Base-by-base conservation (phyloP, 2,888 invertebrate genomes). In the Rhopalosiphum nymphaeae region DNA sequence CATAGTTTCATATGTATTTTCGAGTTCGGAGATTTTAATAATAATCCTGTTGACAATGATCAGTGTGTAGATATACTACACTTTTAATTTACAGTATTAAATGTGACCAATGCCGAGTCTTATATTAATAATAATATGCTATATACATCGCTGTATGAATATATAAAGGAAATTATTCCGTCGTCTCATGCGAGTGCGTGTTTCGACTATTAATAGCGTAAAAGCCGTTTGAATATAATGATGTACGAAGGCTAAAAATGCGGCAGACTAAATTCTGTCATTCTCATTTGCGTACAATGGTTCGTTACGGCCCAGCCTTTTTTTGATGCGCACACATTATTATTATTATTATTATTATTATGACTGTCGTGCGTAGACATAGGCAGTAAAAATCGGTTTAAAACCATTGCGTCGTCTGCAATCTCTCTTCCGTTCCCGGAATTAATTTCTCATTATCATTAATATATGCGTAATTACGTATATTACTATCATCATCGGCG, bases 281-380 rank as follows among this genome's bases (percentile, higher is more conserved):
- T 57, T 57, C 89, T 89, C 57, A 89, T 89, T 89, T 89, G 89
- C 89, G 57, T 89, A 89, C 89, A 89, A 89, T 89, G 57, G 57
- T 42, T 89, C 56, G 42, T 88, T 21, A n/a, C 29, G 44, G 57
- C 89, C 89, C 89, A 89, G 57, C 57, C 89, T 89, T 61, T 89
- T 53, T 57, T 44, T 42, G 29, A 42, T 42, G 53, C 57, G 5
- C 56, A 53, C 53, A 26, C n/a, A 53, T 29, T 42, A 57, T 57
- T 26, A 85, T 84, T 25, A 53, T 29, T 42, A 57, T 57, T 26
- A 85, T 84, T 25, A 42, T 78, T 21, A 84, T 85, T 42, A 46
- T 46, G 44, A 46, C 44, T 46, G 44, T 13, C 13, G 44, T 44
- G 85, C 44, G 29, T 44, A 29, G 85, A 16, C 11, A 85, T 85